Percentiles rank a stretch among this genome's conserved stretches.
Evolutionary conservation across 1,140 invertebrate species (phyloP).

Genomic region (Tenebrio molitor): DNA sequence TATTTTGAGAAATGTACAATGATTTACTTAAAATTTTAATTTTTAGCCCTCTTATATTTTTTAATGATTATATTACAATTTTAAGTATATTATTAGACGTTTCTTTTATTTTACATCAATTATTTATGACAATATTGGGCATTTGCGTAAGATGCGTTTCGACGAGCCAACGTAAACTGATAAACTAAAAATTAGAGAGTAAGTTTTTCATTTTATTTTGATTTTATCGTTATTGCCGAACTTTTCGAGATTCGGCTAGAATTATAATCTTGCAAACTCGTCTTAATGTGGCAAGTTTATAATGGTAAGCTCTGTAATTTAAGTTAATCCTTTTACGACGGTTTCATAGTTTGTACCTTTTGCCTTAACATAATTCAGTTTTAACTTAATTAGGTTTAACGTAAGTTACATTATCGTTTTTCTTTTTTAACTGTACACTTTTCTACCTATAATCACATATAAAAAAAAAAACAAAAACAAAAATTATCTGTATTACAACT

Average conservation of each 20-base stretch:
- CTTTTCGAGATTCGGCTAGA: background rate
- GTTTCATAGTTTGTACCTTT: conserved; percentile 30
- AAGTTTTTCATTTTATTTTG: background rate
- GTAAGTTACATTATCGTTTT: background rate
- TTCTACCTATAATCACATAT: no score
- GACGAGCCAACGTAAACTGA: conserved; percentile 28
- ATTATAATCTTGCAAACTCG: conserved; percentile 1
- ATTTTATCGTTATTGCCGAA: conserved; percentile 19
- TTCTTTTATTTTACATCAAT: conserved; percentile 8
- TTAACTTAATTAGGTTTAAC: conserved; percentile 32
- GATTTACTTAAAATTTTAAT: conserved; percentile 18
- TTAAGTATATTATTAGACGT: background rate
- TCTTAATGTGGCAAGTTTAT: conserved; percentile 4
- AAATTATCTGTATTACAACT: no score
- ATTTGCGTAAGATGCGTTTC: conserved; percentile 28
- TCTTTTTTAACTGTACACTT: conserved; percentile 9
- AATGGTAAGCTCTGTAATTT: conserved; percentile 6
- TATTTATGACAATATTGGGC: conserved; percentile 39
- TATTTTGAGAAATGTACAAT: background rate
- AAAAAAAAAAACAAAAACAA: no score
- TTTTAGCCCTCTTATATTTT: background rate
- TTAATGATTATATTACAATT: background rate
- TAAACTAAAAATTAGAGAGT: background rate
- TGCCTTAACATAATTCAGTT: conserved; percentile 22
- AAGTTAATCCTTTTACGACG: conserved; percentile 31